Evolutionary conservation across 2,888 invertebrate genomes (phyloP), one percentile per base, ranked within the genome.

Genomic region (Callinectes sapidus): DNA sequence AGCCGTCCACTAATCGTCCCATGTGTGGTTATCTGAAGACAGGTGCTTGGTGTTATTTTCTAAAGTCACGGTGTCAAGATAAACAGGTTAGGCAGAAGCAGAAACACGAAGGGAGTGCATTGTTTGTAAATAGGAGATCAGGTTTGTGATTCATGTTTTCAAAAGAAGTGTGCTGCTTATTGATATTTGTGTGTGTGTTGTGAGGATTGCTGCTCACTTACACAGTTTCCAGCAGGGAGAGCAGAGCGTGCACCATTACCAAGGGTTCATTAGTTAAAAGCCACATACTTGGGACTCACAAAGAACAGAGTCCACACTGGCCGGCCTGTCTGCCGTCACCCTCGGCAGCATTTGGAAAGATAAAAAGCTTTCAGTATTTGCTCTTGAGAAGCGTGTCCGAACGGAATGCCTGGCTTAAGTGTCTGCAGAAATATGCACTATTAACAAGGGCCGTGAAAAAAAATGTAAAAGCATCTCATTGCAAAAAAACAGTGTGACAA

Each of bases 391-490:
- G 35, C 81, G 35, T 35, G 35, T 32, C 81, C 32, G 81, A 81
- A 32, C 81, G 14, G 18, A 81, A 81, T 81, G 35, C 81, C 10
- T 35, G 81, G 32, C 16, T 81, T 81, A 81, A 81, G 81, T 81
- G 81, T 81, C 81, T 81, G 32, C 23, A 35, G 81, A 81, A 81
- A 81, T 35, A 35, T 35, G 32, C 81, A 35, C 81, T 35, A 81
- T 81, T 81, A 81, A 81, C 81, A 81, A 81, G n/a, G 81, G 35
- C 35, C 32, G 32, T 81, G 32, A 81, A 81, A n/a, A 81, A 32
- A 81, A 39, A 32, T 81, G 81, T 81, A 81, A 81, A 48, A 81
- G 81, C 14, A 35, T 13, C 35, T 32, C 81, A 28, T 28, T n/a
- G 10, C 28, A 81, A 35, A 77, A 61, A 81, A 81, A 81, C 13